Conservation (phyloP, 1,140 invertebrate species). For the Dendrolimus punctatus region DNA sequence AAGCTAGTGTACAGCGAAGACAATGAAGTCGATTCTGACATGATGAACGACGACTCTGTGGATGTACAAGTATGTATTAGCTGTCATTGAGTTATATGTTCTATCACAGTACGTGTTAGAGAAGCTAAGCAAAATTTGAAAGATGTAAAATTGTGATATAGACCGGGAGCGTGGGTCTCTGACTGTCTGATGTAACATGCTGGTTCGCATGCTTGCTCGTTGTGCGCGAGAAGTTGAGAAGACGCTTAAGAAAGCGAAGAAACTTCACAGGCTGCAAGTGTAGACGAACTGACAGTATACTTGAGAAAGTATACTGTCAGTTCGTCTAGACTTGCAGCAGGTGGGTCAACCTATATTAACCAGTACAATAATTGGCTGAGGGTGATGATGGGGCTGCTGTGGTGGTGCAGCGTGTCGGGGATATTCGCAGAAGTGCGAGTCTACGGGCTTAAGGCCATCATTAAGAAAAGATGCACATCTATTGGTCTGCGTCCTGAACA, state of each 20-base stretch:
- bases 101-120: too few species aligned
- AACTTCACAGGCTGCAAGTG: too few species aligned
- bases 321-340: background rate
- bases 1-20: constrained; percentile 23
- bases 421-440: too few species aligned
- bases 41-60: constrained; percentile 15
- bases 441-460: too few species aligned
- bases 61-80: constrained; percentile 21
- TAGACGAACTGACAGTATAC: too few species aligned
- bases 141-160: background rate
- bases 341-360: background rate
- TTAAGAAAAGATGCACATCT: too few species aligned
- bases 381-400: background rate
- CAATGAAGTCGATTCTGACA: constrained; percentile 21
- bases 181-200: background rate
- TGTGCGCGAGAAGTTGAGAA: background rate
- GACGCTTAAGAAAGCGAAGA: too few species aligned
- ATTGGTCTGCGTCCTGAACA: too few species aligned
- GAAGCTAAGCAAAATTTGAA: too few species aligned
- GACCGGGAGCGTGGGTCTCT: background rate
- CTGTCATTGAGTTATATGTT: too few species aligned
- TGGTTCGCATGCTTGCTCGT: background rate
- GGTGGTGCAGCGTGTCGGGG: too few species aligned
- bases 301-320: background rate
- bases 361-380: background rate